These are phyloP conservation scores for Lagopus leucura DNA, from an alignment of 2,113 vertebrate species.

Conservation along the genomic window DNA sequence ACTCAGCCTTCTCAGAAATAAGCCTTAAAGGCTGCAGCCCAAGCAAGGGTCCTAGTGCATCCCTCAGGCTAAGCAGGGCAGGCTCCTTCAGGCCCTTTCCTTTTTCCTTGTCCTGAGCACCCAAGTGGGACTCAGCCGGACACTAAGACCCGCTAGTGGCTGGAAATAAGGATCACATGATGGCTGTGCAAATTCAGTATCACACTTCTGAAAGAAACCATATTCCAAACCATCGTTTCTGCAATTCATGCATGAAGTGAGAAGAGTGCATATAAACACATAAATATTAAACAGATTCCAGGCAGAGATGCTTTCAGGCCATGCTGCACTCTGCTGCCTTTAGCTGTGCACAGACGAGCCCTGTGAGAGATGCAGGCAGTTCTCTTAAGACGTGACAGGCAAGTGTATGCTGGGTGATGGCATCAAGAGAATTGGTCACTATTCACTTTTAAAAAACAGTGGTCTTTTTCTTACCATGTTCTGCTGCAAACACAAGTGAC, in stretches of 20 bases:
- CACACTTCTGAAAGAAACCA: accelerated
- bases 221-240: not conserved
- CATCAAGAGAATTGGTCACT: not conserved
- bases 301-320: not conserved
- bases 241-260: not conserved
- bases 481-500: not conserved
- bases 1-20: not conserved
- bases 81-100: not conserved
- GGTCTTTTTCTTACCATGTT: not conserved
- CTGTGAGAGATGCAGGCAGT: not conserved
- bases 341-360: not conserved
- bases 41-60: not conserved
- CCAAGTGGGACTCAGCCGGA: not conserved
- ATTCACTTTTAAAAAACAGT: not conserved
- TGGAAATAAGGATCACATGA: not conserved
- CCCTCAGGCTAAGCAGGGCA: not conserved
- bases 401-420: accelerated
- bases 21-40: not conserved
- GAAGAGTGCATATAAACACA: not conserved
- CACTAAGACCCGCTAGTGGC: accelerated
- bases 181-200: not conserved
- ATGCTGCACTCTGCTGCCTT: not conserved
- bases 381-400: not conserved
- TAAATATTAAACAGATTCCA: not conserved
- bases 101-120: not conserved